These are phyloP conservation scores for Chaenogobius annularis DNA, from an alignment of 2,113 vertebrate species.

Conservation along the genomic window DNA sequence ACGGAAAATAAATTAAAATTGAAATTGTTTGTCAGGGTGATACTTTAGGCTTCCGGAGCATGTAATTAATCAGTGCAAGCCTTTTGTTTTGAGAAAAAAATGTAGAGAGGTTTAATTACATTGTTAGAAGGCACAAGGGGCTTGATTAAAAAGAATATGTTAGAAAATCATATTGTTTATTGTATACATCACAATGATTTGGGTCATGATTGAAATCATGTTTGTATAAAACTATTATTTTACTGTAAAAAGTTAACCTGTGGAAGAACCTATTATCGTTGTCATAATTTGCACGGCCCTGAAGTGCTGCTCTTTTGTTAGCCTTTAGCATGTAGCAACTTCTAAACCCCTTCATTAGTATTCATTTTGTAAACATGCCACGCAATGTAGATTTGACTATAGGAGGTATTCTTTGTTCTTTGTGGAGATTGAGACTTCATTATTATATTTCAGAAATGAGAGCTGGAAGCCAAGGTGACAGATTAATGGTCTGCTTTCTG, in stretches of 20 bases:
- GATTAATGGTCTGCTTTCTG: slow-evolving; percentile 67
- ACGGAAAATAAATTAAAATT: slow-evolving; percentile 7
- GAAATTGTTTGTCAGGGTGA: slow-evolving; percentile 26
- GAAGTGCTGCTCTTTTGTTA: neutral
- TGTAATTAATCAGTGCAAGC: slow-evolving; percentile 39
- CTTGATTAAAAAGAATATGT: neutral
- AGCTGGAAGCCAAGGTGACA: slow-evolving; percentile 55
- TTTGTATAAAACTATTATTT: neutral
- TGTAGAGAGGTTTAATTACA: slow-evolving; percentile 38
- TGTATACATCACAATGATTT: neutral
- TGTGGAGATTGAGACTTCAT: slow-evolving; percentile 50
- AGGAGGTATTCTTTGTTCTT: neutral
- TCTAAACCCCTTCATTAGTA: neutral
- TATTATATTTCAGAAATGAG: slow-evolving; percentile 64
- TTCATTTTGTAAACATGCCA: slow-evolving; percentile 12
- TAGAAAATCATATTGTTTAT: neutral
- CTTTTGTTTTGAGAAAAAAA: slow-evolving; percentile 19
- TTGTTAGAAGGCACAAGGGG: slow-evolving; percentile 25
- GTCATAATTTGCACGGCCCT: too few relatives aligned
- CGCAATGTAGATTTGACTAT: slow-evolving; percentile 10
- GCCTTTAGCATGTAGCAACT: neutral
- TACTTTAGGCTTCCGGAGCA: slow-evolving; percentile 24
- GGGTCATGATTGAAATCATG: neutral
- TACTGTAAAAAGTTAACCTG: too few relatives aligned
- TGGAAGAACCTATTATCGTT: too few relatives aligned